Evolutionary conservation across 1,140 invertebrate species (phyloP).

Genomic region (Helicoverpa armigera): DNA sequence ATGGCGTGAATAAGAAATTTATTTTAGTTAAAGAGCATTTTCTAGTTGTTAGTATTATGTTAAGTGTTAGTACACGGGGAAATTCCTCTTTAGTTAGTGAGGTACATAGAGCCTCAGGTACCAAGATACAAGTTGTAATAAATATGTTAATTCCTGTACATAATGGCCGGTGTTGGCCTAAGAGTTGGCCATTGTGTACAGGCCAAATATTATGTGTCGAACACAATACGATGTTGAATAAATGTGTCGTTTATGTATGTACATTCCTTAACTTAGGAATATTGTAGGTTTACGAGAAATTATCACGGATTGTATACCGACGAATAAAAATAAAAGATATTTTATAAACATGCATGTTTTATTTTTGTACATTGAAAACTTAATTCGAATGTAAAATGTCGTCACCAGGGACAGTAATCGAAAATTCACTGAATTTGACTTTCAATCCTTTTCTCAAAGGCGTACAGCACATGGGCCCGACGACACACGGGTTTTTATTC

Average conservation of each 20-base stretch:
- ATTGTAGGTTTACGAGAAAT: constrained; percentile 36
- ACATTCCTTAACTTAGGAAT: constrained; percentile 46
- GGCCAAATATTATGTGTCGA: not conserved
- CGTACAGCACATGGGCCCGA: constrained; percentile 21
- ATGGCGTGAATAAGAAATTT: constrained; percentile 12
- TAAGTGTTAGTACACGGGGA: constrained; percentile 2
- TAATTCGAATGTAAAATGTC: constrained; percentile 40
- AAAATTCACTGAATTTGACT: constrained; percentile 3
- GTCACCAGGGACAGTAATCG: not conserved
- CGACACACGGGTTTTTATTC: not conserved
- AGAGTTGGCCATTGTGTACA: constrained; percentile 3
- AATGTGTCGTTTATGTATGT: constrained; percentile 17
- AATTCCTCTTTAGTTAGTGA: not conserved
- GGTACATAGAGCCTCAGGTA: not conserved
- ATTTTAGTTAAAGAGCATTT: constrained; percentile 36
- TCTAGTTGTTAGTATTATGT: constrained; percentile 36
- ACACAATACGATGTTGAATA: constrained; percentile 16
- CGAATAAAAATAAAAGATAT: constrained; percentile 21
- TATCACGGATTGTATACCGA: constrained; percentile 35
- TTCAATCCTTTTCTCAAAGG: constrained; percentile 11
- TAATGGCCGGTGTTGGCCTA: not conserved
- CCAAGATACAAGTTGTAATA: constrained; percentile 11
- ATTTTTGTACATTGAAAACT: not conserved
- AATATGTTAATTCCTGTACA: not conserved
- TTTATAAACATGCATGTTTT: constrained; percentile 34